Conservation (phyloP, 2,797 vertebrate genomes). For the Psittacula echo region DNA sequence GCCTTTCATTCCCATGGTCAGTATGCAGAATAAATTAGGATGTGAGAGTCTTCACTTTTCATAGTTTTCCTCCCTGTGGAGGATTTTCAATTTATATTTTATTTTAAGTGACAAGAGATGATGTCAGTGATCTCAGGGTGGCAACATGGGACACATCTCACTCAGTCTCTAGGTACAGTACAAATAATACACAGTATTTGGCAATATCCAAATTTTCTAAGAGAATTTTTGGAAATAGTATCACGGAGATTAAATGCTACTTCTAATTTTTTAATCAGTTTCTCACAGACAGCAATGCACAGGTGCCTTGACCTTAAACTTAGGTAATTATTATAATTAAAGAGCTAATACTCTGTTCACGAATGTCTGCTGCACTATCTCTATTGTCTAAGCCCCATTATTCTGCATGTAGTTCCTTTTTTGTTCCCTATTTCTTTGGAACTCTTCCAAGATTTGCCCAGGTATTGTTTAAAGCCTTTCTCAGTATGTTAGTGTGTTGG, state of each 20-base stretch:
- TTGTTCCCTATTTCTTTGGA: conserved; percentile 73
- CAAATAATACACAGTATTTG: conserved; percentile 34
- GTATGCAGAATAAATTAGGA: conserved; percentile 16
- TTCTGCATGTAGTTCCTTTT: conserved; percentile 66
- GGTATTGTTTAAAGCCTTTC: conserved; percentile 77
- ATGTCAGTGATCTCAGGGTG: not conserved
- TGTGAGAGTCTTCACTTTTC: not conserved
- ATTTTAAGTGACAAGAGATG: not conserved
- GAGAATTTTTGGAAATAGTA: conserved; percentile 54
- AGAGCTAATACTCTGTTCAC: conserved; percentile 70
- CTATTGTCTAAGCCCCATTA: conserved; percentile 75
- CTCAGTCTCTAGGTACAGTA: not conserved
- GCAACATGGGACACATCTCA: not conserved
- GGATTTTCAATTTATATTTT: conserved; percentile 12
- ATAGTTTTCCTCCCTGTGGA: not conserved
- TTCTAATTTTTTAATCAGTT: conserved; percentile 75
- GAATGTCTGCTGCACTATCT: conserved; percentile 64
- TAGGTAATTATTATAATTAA: conserved; percentile 79
- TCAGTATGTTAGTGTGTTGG: conserved; percentile 64
- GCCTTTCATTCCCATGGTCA: not conserved
- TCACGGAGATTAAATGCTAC: conserved; percentile 53
- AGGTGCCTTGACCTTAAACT: conserved; percentile 80
- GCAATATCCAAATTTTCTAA: conserved; percentile 51
- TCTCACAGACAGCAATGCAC: conserved; percentile 67
- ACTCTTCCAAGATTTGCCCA: conserved; percentile 75